Conservation (phyloP, 2,797 vertebrate species). For the Tenualosa ilisha region DNA sequence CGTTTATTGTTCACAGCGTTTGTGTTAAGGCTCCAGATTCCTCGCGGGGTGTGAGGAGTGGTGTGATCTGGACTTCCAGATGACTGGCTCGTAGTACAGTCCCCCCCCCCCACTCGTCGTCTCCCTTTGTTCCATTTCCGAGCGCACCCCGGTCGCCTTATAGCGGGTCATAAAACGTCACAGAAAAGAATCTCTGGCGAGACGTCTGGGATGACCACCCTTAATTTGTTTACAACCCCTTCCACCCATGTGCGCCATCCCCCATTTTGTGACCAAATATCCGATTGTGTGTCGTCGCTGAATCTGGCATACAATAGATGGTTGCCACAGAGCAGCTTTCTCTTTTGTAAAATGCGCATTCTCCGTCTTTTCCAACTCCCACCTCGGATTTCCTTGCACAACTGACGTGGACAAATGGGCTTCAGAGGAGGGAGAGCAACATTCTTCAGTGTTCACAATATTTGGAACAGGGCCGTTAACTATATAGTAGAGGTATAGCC, state of each 20-base stretch:
- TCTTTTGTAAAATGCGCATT: constrained; percentile 49
- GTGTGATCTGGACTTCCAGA: constrained; percentile 59
- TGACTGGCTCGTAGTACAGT: constrained; percentile 63
- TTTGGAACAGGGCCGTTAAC: neutral
- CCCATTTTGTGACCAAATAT: constrained; percentile 65
- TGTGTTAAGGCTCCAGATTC: constrained; percentile 59
- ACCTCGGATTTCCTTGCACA: neutral
- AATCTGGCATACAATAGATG: constrained; percentile 63
- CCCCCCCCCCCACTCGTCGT: constrained; percentile 54
- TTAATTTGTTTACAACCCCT: constrained; percentile 73
- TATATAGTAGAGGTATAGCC: neutral
- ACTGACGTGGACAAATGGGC: neutral
- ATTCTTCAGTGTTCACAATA: neutral
- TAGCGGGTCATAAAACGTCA: constrained; percentile 65
- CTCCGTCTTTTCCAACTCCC: constrained; percentile 21
- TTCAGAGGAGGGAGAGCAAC: neutral
- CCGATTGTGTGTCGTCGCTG: constrained; percentile 68
- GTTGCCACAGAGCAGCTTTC: constrained; percentile 60
- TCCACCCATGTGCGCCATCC: constrained; percentile 47
- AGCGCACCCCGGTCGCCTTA: constrained; percentile 69
- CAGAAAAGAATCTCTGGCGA: constrained; percentile 69
- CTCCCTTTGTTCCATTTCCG: constrained; percentile 78
- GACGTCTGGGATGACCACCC: constrained; percentile 75
- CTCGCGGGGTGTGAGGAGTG: constrained; percentile 53
- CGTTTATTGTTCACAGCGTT: constrained; percentile 67